Evolutionary conservation across 2,113 vertebrate genomes (phyloP).

Genomic region (Myotis davidii): DNA sequence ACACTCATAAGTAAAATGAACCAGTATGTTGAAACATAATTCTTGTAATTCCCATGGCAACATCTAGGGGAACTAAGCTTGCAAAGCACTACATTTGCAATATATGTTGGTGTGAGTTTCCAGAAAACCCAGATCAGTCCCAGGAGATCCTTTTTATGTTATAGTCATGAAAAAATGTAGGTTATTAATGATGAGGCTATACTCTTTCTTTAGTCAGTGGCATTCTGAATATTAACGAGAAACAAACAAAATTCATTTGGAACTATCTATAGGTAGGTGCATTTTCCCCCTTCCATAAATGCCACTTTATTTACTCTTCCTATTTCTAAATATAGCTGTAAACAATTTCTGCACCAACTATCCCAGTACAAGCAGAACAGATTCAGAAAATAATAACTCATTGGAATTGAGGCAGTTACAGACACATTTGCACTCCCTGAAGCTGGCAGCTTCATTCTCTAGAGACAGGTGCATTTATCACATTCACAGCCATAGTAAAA

Average conservation of each 20-base stretch:
- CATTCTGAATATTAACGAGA: not conserved
- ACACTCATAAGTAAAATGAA: constrained; percentile 54
- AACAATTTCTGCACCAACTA: constrained; percentile 34
- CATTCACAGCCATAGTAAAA: constrained; percentile 67
- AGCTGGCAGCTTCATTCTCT: constrained; percentile 66
- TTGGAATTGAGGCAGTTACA: constrained; percentile 66
- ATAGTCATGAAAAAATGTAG: not conserved
- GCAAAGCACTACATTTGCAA: not conserved
- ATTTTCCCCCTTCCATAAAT: not conserved
- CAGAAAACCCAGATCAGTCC: not conserved
- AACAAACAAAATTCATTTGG: not conserved
- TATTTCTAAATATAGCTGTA: constrained; percentile 56
- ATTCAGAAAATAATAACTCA: constrained; percentile 67
- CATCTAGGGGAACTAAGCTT: constrained; percentile 24
- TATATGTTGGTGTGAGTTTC: not conserved
- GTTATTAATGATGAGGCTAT: not conserved
- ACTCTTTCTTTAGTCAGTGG: not conserved
- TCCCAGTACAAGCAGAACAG: constrained; percentile 37
- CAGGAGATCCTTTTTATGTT: not conserved
- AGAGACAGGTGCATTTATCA: constrained; percentile 74
- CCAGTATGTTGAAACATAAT: constrained; percentile 22
- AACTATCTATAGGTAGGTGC: not conserved
- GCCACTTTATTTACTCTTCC: constrained; percentile 47
- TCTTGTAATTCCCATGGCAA: constrained; percentile 52
- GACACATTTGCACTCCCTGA: constrained; percentile 39